Conservation (phyloP, 2,888 invertebrate genomes). For the Drosophila eohydei region DNA sequence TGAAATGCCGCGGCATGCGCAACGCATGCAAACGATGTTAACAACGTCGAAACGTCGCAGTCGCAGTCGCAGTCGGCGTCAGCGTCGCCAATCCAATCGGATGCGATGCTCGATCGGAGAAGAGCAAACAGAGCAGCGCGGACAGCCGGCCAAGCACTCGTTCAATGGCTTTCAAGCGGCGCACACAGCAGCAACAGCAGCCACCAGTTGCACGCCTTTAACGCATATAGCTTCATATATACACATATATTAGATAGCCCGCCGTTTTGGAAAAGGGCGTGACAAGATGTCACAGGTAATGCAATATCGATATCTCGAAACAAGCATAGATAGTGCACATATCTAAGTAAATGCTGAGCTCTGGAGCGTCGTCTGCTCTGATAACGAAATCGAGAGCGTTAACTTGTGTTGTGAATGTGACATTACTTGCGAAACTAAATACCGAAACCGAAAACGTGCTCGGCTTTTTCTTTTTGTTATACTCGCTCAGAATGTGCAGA, state of each 20-base stretch:
- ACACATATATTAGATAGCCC: not conserved
- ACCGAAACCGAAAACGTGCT: constrained; percentile 32
- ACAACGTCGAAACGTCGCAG: constrained; percentile 37
- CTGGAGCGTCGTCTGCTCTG: constrained; percentile 14
- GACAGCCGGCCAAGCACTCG: constrained; percentile 47
- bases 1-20: constrained; percentile 63
- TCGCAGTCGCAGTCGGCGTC: constrained; percentile 6
- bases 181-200: constrained; percentile 23
- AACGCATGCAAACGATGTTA: constrained; percentile 69
- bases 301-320: constrained; percentile 38
- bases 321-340: not conserved
- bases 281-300: constrained; percentile 70
- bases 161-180: constrained; percentile 67
- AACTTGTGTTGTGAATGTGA: constrained; percentile 49
- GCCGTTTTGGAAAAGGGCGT: not conserved
- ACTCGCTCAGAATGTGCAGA: not conserved
- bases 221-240: not conserved
- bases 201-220: constrained; percentile 14
- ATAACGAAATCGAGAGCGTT: constrained; percentile 66
- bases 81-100: constrained; percentile 30
- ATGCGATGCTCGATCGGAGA: constrained; percentile 50
- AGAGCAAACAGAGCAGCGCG: constrained; percentile 33
- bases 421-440: constrained; percentile 32
- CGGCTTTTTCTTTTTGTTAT: constrained; percentile 15
- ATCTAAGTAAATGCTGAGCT: constrained; percentile 5